Base-by-base conservation (phyloP, 2,797 vertebrate species). In the Sebastes vulpes region DNA sequence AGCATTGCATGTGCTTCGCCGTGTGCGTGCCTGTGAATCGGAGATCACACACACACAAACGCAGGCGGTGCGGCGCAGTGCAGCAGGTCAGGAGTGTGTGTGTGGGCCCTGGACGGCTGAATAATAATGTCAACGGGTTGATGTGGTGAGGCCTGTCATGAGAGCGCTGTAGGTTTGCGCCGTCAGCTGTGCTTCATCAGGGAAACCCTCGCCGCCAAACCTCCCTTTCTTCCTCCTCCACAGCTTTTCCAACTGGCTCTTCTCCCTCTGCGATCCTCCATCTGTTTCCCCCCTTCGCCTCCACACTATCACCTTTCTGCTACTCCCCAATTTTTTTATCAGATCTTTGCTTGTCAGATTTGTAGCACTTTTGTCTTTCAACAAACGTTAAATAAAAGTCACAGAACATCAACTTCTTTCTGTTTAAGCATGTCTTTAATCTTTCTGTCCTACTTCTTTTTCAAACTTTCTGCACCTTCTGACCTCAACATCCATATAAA, bases 101-200 rank as follows among this genome's bases (percentile, higher is more conserved):
- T 90, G 91, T 94, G 92, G 93, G 90, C 92, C 79, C 14, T 63
- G 69, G 87, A 86, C 52, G 59, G 76, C 87, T 92, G 81, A 91
- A 93, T 90, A 87, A 81, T 89, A 94, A 90, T 82, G 91, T 91
- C 79, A 83, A 73, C n/a, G 79, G 82, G 82, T 94, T 94, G 90
- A 94, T 95, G 94, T 91, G 94, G 94, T 87, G 65, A 83, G 63
- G 85, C 65, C 58, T 89, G 82, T 90, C 94, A 91, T 90, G 85
- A 91, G 87, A 93, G 66, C 31, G 57, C 82, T 90, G 92, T 73
- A 89, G 86, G 88, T 90, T 88, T 21, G 86, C 85, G 21, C 76
- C 14, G 82, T 95, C 93, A 95, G 92, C 92, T 93, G 88, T 71
- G 87, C 86, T 87, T 93, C 90, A 93, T 92, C 92, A 92, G 93